Evolutionary conservation across 1,140 invertebrate genomes (phyloP).

Genomic region (Caenorhabditis inopinata): DNA sequence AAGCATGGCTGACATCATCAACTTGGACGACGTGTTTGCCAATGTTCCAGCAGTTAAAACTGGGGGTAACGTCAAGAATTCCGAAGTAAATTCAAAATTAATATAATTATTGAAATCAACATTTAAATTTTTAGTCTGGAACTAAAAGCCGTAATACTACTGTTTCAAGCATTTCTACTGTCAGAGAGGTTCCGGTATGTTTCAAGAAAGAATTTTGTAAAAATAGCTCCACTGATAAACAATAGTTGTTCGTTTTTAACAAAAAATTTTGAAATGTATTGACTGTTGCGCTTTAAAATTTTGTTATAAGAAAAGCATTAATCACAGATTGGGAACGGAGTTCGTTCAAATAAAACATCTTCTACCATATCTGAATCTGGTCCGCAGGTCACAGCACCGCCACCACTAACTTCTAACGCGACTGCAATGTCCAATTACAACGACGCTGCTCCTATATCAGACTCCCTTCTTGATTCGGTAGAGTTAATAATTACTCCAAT

Average conservation of each 20-base stretch:
- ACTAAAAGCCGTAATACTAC: conserved; percentile 12
- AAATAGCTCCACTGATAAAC: too few relatives aligned
- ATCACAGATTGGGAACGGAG: neutral
- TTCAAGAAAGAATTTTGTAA: too few relatives aligned
- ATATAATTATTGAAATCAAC: neutral
- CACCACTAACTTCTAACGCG: neutral
- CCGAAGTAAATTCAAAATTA: neutral
- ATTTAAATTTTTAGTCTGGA: neutral
- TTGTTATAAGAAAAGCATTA: too few relatives aligned
- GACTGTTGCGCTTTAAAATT: too few relatives aligned
- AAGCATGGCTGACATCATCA: conserved; percentile 15
- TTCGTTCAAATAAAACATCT: neutral
- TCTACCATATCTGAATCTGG: neutral
- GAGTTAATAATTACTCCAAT: too few relatives aligned
- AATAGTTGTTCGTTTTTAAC: too few relatives aligned
- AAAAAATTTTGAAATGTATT: too few relatives aligned
- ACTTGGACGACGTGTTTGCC: conserved; percentile 42
- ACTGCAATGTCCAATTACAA: conserved; percentile 13
- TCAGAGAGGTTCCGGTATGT: neutral
- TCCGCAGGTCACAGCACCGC: neutral
- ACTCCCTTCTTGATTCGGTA: neutral
- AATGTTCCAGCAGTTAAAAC: neutral
- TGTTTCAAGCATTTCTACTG: neutral
- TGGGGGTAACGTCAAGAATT: neutral
- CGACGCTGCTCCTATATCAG: neutral